Evolutionary conservation across 2,888 invertebrate species (phyloP).

Genomic region (Lymantria monacha): DNA sequence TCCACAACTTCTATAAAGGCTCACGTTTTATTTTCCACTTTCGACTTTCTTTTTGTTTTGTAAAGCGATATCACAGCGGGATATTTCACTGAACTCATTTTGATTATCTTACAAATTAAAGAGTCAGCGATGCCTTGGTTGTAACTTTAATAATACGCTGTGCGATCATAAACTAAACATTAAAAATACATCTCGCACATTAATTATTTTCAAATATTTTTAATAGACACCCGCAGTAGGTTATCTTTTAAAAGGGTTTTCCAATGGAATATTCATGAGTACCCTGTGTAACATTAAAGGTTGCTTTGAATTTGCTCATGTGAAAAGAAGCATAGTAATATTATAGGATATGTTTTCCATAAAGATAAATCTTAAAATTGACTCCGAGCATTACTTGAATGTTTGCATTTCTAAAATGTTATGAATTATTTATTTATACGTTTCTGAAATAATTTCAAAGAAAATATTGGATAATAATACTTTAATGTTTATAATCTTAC

Average conservation of each 20-base stretch:
- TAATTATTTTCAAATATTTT: slow-evolving; percentile 54
- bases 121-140: slow-evolving; percentile 18
- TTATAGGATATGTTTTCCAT: slow-evolving; percentile 41
- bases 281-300: slow-evolving; percentile 64
- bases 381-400: slow-evolving; percentile 35
- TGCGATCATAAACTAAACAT: slow-evolving; percentile 24
- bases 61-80: slow-evolving; percentile 42
- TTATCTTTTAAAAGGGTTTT: slow-evolving; percentile 62
- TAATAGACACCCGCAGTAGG: slow-evolving; percentile 43
- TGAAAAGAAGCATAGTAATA: slow-evolving; percentile 52
- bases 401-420: slow-evolving; percentile 26
- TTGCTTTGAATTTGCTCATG: slow-evolving; percentile 65
- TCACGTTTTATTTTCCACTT: slow-evolving; percentile 68
- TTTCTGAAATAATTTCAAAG: slow-evolving; percentile 13
- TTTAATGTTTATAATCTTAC: too few species aligned
- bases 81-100: slow-evolving; percentile 42
- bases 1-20: slow-evolving; percentile 64
- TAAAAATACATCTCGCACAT: slow-evolving; percentile 30
- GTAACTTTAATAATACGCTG: slow-evolving; percentile 8
- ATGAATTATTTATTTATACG: slow-evolving; percentile 21
- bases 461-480: slow-evolving; percentile 1
- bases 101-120: slow-evolving; percentile 36
- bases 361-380: slow-evolving; percentile 47
- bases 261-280: slow-evolving; percentile 66
- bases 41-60: slow-evolving; percentile 57